Percentiles rank a stretch among this genome's conserved stretches.
Conservation (phyloP, 2,113 vertebrate species). For the Ancistrus triradiatus region DNA sequence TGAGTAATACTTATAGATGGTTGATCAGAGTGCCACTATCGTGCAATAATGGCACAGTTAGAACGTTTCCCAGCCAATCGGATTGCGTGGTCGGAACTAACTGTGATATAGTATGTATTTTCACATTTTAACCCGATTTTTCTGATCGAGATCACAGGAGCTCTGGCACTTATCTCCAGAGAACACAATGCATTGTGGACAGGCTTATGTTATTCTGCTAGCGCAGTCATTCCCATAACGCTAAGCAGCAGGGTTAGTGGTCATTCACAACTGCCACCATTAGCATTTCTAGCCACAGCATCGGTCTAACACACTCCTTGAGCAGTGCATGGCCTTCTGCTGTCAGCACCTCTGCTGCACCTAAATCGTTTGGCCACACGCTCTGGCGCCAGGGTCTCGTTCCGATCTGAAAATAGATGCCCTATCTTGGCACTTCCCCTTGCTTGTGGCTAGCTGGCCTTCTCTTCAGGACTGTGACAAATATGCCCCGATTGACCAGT, state of each 20-base stretch:
- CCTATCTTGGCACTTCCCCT: constrained; percentile 16
- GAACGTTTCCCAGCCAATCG: no score
- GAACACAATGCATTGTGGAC: not conserved
- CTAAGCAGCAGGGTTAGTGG: not conserved
- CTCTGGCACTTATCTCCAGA: no score
- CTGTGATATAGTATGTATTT: no score
- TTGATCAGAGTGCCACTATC: no score
- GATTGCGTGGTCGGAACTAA: no score
- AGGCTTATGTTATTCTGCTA: not conserved
- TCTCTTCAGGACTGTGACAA: constrained; percentile 1
- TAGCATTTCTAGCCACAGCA: not conserved
- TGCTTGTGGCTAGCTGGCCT: constrained; percentile 23
- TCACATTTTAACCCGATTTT: no score
- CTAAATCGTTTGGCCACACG: constrained; percentile 5
- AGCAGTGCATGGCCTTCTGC: not conserved
- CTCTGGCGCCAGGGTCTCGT: constrained; percentile 29
- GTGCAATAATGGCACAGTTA: no score
- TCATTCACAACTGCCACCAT: not conserved
- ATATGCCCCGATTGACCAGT: constrained; percentile 5
- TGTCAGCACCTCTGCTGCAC: constrained; percentile 11
- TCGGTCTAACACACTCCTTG: not conserved
- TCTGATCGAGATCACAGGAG: no score
- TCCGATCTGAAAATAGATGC: constrained; percentile 33
- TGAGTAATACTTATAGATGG: no score
- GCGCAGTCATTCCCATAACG: not conserved